Percentiles rank a stretch among this genome's conserved stretches.
Conservation (phyloP, 2,113 vertebrate species). For the Microcebus tavaratra region DNA sequence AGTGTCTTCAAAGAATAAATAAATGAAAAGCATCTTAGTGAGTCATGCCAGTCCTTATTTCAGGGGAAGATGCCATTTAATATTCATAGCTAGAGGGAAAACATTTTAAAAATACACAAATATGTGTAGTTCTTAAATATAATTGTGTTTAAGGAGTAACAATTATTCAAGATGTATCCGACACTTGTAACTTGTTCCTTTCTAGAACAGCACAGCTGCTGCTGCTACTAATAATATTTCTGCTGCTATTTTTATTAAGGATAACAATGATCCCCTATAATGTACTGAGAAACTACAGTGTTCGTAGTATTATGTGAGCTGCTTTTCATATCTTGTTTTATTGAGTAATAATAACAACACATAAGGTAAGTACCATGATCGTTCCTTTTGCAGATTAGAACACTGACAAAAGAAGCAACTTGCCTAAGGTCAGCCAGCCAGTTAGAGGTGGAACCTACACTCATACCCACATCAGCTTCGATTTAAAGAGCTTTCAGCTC, state of each 20-base stretch:
- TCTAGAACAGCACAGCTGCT: not conserved
- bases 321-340: not conserved
- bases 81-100: constrained; percentile 54
- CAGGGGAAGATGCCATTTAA: constrained; percentile 32
- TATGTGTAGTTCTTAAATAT: constrained; percentile 39
- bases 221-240: not conserved
- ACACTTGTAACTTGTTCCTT: not conserved
- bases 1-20: constrained; percentile 57
- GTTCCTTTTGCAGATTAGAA: not conserved
- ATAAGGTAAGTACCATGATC: not conserved
- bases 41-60: constrained; percentile 37
- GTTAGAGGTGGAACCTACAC: not conserved
- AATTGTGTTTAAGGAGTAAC: constrained; percentile 8
- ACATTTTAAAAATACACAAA: constrained; percentile 51
- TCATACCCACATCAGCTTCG: not conserved
- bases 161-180: not conserved
- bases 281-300: not conserved
- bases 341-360: not conserved
- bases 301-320: not conserved
- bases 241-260: not conserved
- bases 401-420: not conserved
- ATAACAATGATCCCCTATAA: not conserved
- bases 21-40: constrained; percentile 64
- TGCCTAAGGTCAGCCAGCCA: no score
- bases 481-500: not conserved